Conservation (phyloP, 1,140 invertebrate genomes). For the Drosophila lacteicornis region DNA sequence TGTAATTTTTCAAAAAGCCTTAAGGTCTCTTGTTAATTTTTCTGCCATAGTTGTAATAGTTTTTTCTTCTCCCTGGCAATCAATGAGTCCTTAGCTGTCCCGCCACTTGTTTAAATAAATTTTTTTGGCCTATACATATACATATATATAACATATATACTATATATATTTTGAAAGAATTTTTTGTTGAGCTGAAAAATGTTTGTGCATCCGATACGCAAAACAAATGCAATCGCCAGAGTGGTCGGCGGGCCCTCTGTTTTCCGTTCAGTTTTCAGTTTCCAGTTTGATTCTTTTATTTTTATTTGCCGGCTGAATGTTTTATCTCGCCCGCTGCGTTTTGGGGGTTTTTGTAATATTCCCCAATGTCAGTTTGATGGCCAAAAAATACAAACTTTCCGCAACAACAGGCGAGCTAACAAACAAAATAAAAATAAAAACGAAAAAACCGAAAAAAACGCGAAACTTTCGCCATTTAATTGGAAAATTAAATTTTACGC, state of each 20-base stretch:
- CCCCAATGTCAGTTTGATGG: slow-evolving; percentile 77
- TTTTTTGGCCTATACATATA: not conserved
- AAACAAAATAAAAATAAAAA: slow-evolving; percentile 9
- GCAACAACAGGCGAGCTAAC: slow-evolving; percentile 14
- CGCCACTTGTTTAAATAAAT: not conserved
- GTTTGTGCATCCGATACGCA: slow-evolving; percentile 68
- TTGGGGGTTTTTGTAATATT: slow-evolving; percentile 74
- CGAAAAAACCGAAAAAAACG: not conserved
- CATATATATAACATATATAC: no score
- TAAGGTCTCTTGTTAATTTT: not conserved
- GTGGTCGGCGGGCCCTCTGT: slow-evolving; percentile 10
- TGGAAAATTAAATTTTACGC: slow-evolving; percentile 80
- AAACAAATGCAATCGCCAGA: slow-evolving; percentile 68
- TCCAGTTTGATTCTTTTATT: slow-evolving; percentile 14
- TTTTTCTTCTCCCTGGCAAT: not conserved
- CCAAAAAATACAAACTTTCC: slow-evolving; percentile 55
- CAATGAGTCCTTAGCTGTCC: not conserved
- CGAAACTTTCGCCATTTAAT: slow-evolving; percentile 67
- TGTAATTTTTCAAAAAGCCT: not conserved
- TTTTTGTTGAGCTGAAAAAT: slow-evolving; percentile 40
- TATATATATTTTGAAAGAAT: slow-evolving; percentile 27
- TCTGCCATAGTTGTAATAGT: not conserved
- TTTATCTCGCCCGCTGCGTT: slow-evolving; percentile 56
- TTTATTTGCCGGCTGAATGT: slow-evolving; percentile 40
- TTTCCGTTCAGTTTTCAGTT: slow-evolving; percentile 3